These are phyloP conservation scores for Micropterix aruncella DNA, from an alignment of 2,888 invertebrate species.

Conservation along the genomic window DNA sequence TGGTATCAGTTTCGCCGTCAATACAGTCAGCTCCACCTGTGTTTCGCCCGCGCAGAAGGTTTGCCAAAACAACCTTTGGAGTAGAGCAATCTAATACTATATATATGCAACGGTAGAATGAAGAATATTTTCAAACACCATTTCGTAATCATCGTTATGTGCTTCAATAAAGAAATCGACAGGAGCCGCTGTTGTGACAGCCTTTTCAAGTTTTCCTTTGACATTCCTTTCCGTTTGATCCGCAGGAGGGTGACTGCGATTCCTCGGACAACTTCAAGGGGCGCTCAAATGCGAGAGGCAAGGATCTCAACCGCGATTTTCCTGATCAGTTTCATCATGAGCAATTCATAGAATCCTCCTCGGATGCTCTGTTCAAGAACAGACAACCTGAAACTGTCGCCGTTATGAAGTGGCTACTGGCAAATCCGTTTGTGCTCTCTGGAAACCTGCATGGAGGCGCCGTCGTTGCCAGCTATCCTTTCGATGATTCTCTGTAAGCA, in stretches of 20 bases:
- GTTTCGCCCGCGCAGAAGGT: too few relatives aligned
- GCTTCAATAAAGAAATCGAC: too few relatives aligned
- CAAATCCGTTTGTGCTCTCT: conserved; percentile 81
- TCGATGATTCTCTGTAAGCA: conserved; percentile 73
- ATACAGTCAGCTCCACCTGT: too few relatives aligned
- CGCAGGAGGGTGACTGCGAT: conserved; percentile 67
- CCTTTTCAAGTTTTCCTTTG: too few relatives aligned
- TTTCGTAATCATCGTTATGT: too few relatives aligned
- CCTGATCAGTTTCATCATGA: conserved; percentile 69
- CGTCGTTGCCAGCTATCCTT: conserved; percentile 96
- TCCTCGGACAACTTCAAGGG: conserved; percentile 53
- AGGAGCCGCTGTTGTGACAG: too few relatives aligned
- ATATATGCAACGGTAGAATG: too few relatives aligned
- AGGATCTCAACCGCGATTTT: conserved; percentile 86
- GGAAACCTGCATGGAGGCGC: conserved; percentile 96
- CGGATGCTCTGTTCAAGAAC: conserved; percentile 35
- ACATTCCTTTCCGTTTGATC: too few relatives aligned
- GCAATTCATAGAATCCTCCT: conserved; percentile 18
- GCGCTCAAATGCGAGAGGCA: conserved; percentile 63
- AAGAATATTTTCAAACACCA: too few relatives aligned
- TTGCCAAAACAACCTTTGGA: too few relatives aligned
- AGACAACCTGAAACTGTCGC: conserved; percentile 81
- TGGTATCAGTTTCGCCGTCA: too few relatives aligned
- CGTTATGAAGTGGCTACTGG: conserved; percentile 78
- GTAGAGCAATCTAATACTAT: too few relatives aligned